Base-by-base conservation (phyloP, 2,888 invertebrate genomes). In the Liodrosophila aerea region DNA sequence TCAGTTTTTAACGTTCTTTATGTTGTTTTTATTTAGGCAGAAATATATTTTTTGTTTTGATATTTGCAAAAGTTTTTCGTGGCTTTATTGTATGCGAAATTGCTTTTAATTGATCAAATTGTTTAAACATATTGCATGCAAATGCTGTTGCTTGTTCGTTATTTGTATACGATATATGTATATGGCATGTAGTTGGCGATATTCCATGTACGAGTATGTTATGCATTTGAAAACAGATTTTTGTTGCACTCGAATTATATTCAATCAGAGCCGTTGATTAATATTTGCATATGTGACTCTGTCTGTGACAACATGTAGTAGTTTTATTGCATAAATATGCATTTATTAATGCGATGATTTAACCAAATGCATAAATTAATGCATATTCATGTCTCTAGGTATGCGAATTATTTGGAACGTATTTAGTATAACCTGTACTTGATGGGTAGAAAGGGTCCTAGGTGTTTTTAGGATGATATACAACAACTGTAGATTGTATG, bases 31-130 rank as follows among this genome's bases (percentile, higher is more conserved):
- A 52, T 47, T 15, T 51, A 15, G 8, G 4, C n/a, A 12, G 43
- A 22, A 22, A 22, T 22, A 22, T 22, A 5, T 5, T 22, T 11
- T 36, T 34, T 58, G 49, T 49, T 12, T 31, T 40, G 34, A 50
- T 63, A 51, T 60, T 67, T 57, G 34, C 53, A 12, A 9, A 46
- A 40, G 44, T 16, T 54, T 50, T 29, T 50, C n/a, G n/a, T n/a
- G n/a, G n/a, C 5, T 12, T 54, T 60, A 53, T 22, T 16, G 30
- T 18, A 39, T 39, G 16, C 31, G 13, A 70, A 80, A 75, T 68
- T 66, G 80, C 62, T 62, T 80, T 81, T 81, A 83, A 81, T 83
- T 83, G 84, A 63, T 64, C 56, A 77, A 73, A 77, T 81, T 64
- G 73, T 63, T 77, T 62, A 61, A 68, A 61, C 56, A 57, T 41